Percentiles rank a stretch among this genome's conserved stretches.
phyloP scores from a whole-genome alignment of 2,888 invertebrate species.

The Zygothrica quintamaculata region DNA sequence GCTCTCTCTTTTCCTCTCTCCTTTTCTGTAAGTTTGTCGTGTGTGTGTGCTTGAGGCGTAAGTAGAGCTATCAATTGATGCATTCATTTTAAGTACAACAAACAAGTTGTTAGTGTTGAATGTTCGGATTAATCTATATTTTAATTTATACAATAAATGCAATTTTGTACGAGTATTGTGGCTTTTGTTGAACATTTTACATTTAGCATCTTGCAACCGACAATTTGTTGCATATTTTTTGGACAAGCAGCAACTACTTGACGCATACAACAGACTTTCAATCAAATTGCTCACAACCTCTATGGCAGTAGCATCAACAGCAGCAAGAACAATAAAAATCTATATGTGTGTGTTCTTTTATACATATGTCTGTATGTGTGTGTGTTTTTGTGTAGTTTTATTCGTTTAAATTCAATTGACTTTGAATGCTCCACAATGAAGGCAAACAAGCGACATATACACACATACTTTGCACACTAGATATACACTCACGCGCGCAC shows the following conservation, averaged over 20 bases:
- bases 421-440: constrained; percentile 77
- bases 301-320: constrained; percentile 45
- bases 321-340: constrained; percentile 50
- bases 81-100: constrained; percentile 9
- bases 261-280: constrained; percentile 55
- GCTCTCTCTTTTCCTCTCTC: too few species aligned
- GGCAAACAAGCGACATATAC: constrained; percentile 57
- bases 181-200: constrained; percentile 33
- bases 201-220: constrained; percentile 52
- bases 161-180: too few species aligned
- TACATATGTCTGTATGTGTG: constrained; percentile 22
- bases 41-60: constrained; percentile 12
- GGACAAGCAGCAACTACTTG: constrained; percentile 55
- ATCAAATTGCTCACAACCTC: constrained; percentile 75
- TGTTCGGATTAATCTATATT: constrained; percentile 60
- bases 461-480: constrained; percentile 34
- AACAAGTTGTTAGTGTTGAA: neutral
- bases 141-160: constrained; percentile 62
- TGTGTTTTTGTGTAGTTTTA: constrained; percentile 69
- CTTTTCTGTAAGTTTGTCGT: too few species aligned
- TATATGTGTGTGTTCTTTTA: constrained; percentile 39
- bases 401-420: constrained; percentile 79
- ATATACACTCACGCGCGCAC: constrained; percentile 8
- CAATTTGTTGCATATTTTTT: constrained; percentile 67
- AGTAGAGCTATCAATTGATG: constrained; percentile 45